Conservation (phyloP, 2,113 vertebrate species). For the Lonchura striata region DNA sequence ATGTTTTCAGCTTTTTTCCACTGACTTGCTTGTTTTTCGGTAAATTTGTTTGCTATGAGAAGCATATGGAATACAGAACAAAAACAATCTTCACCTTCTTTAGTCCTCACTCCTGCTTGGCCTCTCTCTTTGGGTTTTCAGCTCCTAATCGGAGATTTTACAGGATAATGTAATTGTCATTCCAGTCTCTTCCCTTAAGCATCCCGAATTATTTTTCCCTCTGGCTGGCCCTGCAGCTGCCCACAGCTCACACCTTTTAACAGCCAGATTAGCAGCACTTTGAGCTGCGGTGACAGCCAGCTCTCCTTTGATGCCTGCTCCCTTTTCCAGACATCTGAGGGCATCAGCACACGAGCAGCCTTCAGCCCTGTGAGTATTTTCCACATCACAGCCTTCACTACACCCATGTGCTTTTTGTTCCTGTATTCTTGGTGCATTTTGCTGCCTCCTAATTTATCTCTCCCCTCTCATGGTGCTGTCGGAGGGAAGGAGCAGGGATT, state of each 20-base stretch:
- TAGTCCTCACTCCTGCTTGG: neutral
- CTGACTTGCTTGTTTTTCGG: neutral
- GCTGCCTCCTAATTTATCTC: neutral
- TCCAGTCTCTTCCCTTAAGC: neutral
- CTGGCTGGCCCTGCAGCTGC: neutral
- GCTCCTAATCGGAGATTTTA: neutral
- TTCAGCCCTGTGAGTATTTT: neutral
- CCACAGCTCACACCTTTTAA: neutral
- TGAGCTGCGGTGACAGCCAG: fast-evolving
- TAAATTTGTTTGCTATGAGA: neutral
- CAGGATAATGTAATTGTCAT: neutral
- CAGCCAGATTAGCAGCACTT: neutral
- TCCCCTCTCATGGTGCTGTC: fast-evolving
- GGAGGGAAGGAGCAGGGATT: neutral
- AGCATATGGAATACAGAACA: neutral
- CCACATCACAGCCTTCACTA: neutral
- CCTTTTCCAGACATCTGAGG: neutral
- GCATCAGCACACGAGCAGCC: neutral
- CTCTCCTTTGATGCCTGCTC: neutral
- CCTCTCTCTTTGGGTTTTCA: neutral
- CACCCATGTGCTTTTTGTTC: neutral
- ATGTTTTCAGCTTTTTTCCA: neutral
- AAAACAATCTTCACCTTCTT: neutral
- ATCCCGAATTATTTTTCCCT: neutral
- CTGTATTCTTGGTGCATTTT: fast-evolving